Percentiles rank a stretch among this genome's conserved stretches.
Evolutionary conservation across 1,140 invertebrate species (phyloP).

Genomic region (Oppia nitens): DNA sequence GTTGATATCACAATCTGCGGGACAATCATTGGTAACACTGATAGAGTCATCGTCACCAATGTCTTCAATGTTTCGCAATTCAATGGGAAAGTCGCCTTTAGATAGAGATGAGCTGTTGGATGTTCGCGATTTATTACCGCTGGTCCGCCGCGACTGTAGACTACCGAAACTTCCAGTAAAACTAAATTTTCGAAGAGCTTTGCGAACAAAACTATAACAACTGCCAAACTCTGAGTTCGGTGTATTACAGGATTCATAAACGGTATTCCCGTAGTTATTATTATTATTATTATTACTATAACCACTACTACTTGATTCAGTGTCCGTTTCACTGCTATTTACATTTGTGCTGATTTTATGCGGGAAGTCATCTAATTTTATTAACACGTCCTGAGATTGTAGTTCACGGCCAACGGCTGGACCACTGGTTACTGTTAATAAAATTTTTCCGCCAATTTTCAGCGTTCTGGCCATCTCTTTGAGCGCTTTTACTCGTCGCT

Average conservation of each 20-base stretch:
- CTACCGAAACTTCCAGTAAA: background rate
- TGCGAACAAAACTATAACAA: conserved; percentile 77
- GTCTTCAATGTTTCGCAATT: conserved; percentile 65
- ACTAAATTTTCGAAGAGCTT: conserved; percentile 47
- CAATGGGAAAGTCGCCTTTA: conserved; percentile 54
- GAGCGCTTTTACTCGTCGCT: conserved; percentile 66
- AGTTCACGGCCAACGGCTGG: conserved; percentile 43
- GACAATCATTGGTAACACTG: background rate
- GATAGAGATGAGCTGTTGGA: conserved; percentile 10
- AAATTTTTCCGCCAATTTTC: conserved; percentile 69
- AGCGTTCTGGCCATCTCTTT: conserved; percentile 70
- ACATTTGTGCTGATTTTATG: background rate
- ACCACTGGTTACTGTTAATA: conserved; percentile 75
- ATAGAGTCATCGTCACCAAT: conserved; percentile 7
- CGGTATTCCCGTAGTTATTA: background rate
- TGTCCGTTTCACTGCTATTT: background rate
- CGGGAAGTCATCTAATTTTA: conserved; percentile 68
- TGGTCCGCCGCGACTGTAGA: background rate
- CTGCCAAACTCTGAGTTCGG: conserved; percentile 54
- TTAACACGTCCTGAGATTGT: conserved; percentile 78
- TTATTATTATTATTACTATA: conserved; percentile 32
- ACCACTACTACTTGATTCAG: conserved; percentile 29
- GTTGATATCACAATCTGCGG: conserved; percentile 1
- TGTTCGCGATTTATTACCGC: background rate
- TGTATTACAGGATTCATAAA: conserved; percentile 15